Evolutionary conservation across 2,113 vertebrate genomes (phyloP), one percentile per base, ranked within the genome.

Genomic region (Triplophysa siluroides): DNA sequence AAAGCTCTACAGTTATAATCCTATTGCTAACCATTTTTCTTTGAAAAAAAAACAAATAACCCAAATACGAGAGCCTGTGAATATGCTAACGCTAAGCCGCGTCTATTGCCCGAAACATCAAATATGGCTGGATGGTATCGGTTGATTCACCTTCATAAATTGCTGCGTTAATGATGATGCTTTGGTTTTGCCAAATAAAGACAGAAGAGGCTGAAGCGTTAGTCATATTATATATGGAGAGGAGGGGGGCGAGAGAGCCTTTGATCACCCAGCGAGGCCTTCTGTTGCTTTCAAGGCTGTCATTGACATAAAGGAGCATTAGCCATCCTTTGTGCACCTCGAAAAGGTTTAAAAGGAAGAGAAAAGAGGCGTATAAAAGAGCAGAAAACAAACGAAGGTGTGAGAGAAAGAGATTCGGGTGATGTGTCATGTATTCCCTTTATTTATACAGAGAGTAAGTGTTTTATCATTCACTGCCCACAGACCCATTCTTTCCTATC

Each of bases 241-340:
- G 62, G 33, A 76, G 70, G 84, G 43, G 69, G 50, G 79, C 29
- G 52, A 81, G 45, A 66, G 26, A 64, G 74, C 75, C 64, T 84
- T 83, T 85, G 84, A 81, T 87, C 80, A 78, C 63, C 26, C 63
- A 9, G 60, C 47, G 8, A 70, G 82, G 79, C 69, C 78, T 80
- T 26, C 23, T 79, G 69, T 41, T 78, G 84, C 76, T 82, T 85
- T 78, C 72, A 80, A 65, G 62, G 73, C 77, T 79, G 60, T 77
- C 29, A 60, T 61, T 71, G 78, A 70, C 81, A 79, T 85, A 80
- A 80, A 86, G 80, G 70, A 56, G 66, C 65, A 78, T 73, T 75
- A 78, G 81, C 64, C 33, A 80, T 80, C 77, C 33, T 80, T 83
- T 81, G 71, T 83, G 50, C 69, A 56, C 71, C 33, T 63, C 8